Evolutionary conservation across 2,888 invertebrate species (phyloP).

Genomic region (Polylopha cassiicola): DNA sequence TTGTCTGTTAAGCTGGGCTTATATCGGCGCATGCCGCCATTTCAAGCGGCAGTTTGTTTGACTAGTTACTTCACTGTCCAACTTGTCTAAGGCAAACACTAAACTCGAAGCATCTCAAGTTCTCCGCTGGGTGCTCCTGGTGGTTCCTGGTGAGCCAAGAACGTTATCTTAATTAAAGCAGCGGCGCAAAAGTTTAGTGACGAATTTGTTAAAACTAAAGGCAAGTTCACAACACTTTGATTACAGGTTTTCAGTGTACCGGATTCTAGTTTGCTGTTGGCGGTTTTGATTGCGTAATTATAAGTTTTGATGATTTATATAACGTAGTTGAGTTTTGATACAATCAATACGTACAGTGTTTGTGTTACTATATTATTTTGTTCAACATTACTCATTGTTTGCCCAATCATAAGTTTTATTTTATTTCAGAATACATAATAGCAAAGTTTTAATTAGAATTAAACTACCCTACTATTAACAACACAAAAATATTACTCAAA

Average conservation of each 20-base stretch:
- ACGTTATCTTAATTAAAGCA: conserved; percentile 64
- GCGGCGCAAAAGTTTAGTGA: conserved; percentile 44
- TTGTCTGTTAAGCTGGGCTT: conserved; percentile 50
- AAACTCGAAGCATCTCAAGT: conserved; percentile 57
- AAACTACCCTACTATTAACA: too few relatives aligned
- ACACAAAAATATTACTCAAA: too few relatives aligned
- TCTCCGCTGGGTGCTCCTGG: conserved; percentile 35
- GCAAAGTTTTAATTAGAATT: too few relatives aligned
- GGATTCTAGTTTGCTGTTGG: too few relatives aligned
- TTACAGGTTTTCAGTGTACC: too few relatives aligned
- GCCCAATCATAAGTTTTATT: too few relatives aligned
- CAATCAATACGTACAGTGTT: too few relatives aligned
- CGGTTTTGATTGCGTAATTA: conserved; percentile 5
- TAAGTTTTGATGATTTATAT: too few relatives aligned
- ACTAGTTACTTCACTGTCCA: conserved; percentile 64
- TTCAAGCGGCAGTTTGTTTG: conserved; percentile 50
- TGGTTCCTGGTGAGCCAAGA: conserved; percentile 40
- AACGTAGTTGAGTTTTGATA: too few relatives aligned
- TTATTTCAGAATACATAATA: too few relatives aligned
- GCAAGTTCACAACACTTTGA: conserved; percentile 32
- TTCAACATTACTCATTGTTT: too few relatives aligned
- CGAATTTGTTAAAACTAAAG: conserved; percentile 54
- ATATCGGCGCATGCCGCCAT: conserved; percentile 33
- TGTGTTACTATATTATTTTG: too few relatives aligned
- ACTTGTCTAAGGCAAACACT: conserved; percentile 66